Evolutionary conservation across 37 sponge, comb jelly and placozoan species (phyloP), one percentile per base, ranked within the genome.

Genomic region (Agelas oroides): DNA sequence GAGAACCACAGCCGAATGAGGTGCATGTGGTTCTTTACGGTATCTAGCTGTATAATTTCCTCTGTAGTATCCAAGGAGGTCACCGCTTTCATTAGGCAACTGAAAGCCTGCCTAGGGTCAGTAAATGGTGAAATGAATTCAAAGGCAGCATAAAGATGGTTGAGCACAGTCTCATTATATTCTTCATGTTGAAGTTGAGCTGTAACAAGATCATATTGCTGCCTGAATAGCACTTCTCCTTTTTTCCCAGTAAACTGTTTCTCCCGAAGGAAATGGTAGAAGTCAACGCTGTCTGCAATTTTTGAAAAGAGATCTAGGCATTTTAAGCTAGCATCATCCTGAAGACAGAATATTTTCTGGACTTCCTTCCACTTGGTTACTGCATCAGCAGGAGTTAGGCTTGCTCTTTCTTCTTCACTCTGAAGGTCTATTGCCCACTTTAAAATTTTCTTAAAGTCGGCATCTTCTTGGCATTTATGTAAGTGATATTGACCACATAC

Each of bases 1-100:
- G 87, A 84, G 78, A 93, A 93, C 94, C 94, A 93, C 28, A 89
- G 79, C 20, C 84, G 67, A n/a, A 93, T 89, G 65, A 89, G 83
- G 25, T 80, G 80, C 46, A 93, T 86, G 65, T 93, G 89, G 62
- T 46, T 40, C 67, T 93, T 89, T 37, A 95, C 92, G 16, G 92
- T 91, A 34, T 89, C 87, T 34, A 95, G 81, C 60, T 89, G 90
- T 21, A 58, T 87, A 71, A 73, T 84, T 40, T 78, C 70, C 20
- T 68, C 14, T 19, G 53, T 80, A 58, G 53, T 70, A 80, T 78
- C 65, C n/a, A 88, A 71, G 27, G 54, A 27, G 16, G 70, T 67
- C 39, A 95, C 79, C 28, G 83, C 38, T 20, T 31, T n/a, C 92
- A 95, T 89, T 25, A 95, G 87, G 2, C 72, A 57, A 0, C 5